Evolutionary conservation across 2,888 invertebrate genomes (phyloP), one percentile per base, ranked within the genome.

Genomic region (Allolobophora icterica): DNA sequence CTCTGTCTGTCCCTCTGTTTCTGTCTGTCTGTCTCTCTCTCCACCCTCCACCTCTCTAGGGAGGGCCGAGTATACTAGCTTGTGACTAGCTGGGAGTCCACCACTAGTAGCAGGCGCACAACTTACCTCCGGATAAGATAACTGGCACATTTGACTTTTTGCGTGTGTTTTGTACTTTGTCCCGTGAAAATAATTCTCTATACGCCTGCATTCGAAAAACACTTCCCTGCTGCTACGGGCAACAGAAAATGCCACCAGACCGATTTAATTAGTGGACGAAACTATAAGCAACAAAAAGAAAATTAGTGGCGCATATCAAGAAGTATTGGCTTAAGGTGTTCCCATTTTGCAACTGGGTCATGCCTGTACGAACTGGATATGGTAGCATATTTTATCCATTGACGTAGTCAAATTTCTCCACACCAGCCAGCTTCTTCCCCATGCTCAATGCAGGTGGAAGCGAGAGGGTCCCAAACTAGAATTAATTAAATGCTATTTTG

Each of bases 11-110:
- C 89, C 45, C 90, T 89, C 90, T 45, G 45, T 89, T 33, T 45
- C 45, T 89, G 45, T 89, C 90, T 89, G 45, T 42, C 90, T 89
- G 15, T 89, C 89, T 89, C 89, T 89, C 89, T 89, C 89, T 89
- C 89, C 4, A 1, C 89, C 45, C 89, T 30, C 1, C 71, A 35
- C 89, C 90, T 90, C 42, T 90, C 90, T 90, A 38, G 33, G n/a
- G 42, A 45, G 33, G 34, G 33, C 35, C 30, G 35, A 34, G 24
- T 84, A 38, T n/a, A n/a, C 19, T 11, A 8, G 52, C 71, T 90
- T 40, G 34, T 83, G 34, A 34, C n/a, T 71, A 24, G 52, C 21
- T 52, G 52, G 52, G 52, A 52, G 52, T 52, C 52, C 52, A 21
- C 24, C 52, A n/a, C 71, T 71, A n/a, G 71, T 5, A 30, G 71